Conservation (phyloP, 2,797 vertebrate genomes). For the Phaenicophaeus curvirostris region DNA sequence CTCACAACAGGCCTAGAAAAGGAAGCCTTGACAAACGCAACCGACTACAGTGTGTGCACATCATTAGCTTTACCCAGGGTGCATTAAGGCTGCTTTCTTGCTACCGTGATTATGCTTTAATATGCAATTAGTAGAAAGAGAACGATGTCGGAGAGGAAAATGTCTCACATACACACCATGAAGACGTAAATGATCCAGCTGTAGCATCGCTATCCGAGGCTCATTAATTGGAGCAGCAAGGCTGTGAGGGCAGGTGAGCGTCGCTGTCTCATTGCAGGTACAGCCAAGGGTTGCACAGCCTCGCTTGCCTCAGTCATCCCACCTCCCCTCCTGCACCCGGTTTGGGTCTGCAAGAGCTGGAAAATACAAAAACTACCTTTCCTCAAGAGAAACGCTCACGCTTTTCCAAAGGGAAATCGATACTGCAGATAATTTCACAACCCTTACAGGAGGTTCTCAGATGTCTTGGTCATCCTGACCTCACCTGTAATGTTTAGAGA, state of each 20-base stretch:
- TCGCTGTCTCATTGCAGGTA: not conserved
- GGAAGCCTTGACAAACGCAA: not conserved
- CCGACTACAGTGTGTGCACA: not conserved
- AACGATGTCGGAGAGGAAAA: not conserved
- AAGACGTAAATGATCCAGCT: not conserved
- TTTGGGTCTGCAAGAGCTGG: not conserved
- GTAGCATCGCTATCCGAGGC: not conserved
- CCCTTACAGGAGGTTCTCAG: not conserved
- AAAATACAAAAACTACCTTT: not conserved
- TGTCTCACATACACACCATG: not conserved
- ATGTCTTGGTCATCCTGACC: not conserved
- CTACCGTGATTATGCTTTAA: not conserved
- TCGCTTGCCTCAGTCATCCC: accelerated
- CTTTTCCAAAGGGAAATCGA: not conserved
- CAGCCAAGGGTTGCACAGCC: not conserved
- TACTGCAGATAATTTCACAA: not conserved
- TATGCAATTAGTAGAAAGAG: not conserved
- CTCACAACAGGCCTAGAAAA: not conserved
- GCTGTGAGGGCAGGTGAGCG: not conserved
- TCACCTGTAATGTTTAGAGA: not conserved
- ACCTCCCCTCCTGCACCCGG: not conserved
- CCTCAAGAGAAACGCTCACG: accelerated
- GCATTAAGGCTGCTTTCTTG: not conserved
- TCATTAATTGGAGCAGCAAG: not conserved
- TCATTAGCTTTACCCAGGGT: not conserved